Base-by-base conservation (phyloP, 2,113 vertebrate genomes). In the Vulpes lagopus region DNA sequence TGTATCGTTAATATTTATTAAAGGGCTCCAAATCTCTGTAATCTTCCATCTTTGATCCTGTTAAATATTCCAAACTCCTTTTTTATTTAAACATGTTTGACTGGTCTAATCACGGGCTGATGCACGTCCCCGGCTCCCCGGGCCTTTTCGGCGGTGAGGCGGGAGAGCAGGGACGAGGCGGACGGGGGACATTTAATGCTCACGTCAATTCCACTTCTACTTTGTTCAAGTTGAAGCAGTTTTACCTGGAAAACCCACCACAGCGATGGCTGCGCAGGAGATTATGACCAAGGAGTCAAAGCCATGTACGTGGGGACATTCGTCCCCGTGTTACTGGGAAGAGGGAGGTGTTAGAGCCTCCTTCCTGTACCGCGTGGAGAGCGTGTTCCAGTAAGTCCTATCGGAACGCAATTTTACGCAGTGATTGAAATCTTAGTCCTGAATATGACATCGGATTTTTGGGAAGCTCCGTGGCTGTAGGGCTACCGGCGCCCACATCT, bases 41-140 rank as follows among this genome's bases (percentile, higher is more conserved):
- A 98, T 98, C 97, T 98, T 98, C 98, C 93, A 98, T 98, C 96
- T 98, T 98, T 98, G 96, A 95, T 98, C 95, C 97, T 94, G 89
- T 97, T 98, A 98, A 98, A 98, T 98, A 98, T 98, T 98, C 98
- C 95, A 98, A 98, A 97, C 92, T 97, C 96, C 96, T 97, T 98
- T 99, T 98, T 97, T 97, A 97, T 98, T 98, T 98, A 98, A 98
- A 98, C 97, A 97, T 97, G 92, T 98, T 98, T 98, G 93, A 98
- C 98, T 98, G 57, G 96, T 97, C 96, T 96, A 94, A 98, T 98
- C 92, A 73, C 51, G 89, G 79, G 94, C 96, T 97, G 97, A 94
- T 38, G 78, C 89, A 43, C 19, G 35, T 88, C 43, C 62, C 19
- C 0, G 10, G 25, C 11, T 88, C 59, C 78, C 55, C 35, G 62